phyloP scores from a whole-genome alignment of 2,113 vertebrate genomes.

The Turnix velox region DNA sequence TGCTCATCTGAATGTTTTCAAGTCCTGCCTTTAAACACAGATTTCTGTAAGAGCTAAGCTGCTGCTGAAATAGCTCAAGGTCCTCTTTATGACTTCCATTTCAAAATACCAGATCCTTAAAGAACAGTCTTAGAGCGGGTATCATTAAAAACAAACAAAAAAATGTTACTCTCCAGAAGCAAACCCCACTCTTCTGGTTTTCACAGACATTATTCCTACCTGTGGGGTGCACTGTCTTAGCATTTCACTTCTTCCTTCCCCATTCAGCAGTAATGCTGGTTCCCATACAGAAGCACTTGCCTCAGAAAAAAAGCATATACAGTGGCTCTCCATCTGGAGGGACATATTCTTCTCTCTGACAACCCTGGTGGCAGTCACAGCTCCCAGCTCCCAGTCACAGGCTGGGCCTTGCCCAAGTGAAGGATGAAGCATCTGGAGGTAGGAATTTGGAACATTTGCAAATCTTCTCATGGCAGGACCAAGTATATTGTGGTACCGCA shows the following conservation, averaged over 20 bases:
- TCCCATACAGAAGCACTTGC: neutral
- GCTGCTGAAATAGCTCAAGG: neutral
- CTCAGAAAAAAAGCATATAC: neutral
- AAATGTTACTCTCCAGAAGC: neutral
- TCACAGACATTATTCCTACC: neutral
- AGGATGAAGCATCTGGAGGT: neutral
- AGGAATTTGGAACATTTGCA: neutral
- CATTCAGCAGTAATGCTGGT: neutral
- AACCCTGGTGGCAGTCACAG: neutral
- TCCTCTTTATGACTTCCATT: neutral
- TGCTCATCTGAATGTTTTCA: neutral
- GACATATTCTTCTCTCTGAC: neutral
- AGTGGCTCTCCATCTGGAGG: neutral
- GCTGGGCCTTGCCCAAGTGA: neutral
- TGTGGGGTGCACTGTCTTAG: neutral
- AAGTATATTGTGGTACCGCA: neutral
- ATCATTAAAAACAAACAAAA: neutral
- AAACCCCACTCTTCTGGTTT: neutral
- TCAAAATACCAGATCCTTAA: neutral
- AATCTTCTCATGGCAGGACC: neutral
- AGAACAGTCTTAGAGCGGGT: neutral
- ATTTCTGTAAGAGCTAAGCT: neutral
- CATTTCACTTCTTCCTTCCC: neutral
- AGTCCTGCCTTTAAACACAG: neutral
- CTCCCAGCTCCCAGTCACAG: neutral